phyloP scores from a whole-genome alignment of 2,797 vertebrate genomes.

The Momotus momota region DNA sequence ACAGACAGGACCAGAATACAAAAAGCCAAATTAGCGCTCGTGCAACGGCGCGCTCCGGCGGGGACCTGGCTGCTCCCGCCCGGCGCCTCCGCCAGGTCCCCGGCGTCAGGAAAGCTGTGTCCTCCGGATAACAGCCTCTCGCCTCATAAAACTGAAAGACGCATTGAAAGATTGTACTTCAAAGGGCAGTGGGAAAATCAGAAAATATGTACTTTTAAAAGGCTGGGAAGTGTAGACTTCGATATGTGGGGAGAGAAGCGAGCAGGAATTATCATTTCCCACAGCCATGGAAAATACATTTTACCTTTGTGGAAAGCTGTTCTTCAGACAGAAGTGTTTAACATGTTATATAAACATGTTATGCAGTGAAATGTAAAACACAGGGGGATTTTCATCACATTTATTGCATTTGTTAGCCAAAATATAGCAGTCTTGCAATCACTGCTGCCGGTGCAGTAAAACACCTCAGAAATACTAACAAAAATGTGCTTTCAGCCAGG shows the following conservation, averaged over 20 bases:
- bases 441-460: conserved; percentile 48
- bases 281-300: conserved; percentile 48
- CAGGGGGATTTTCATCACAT: conserved; percentile 73
- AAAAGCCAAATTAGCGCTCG: conserved; percentile 74
- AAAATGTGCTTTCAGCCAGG: conserved; percentile 30
- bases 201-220: neutral
- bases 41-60: neutral
- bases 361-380: conserved; percentile 75
- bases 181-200: neutral
- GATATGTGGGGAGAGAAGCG: neutral
- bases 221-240: neutral
- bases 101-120: neutral
- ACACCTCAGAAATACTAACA: conserved; percentile 56
- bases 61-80: neutral
- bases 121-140: conserved; percentile 8
- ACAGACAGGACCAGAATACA: conserved; percentile 83
- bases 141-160: conserved; percentile 18
- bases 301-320: conserved; percentile 66
- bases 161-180: neutral
- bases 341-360: conserved; percentile 76
- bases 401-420: conserved; percentile 76
- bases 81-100: neutral
- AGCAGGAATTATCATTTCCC: neutral
- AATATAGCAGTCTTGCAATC: conserved; percentile 61
- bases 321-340: conserved; percentile 72